These are phyloP conservation scores for Drosophila sp. DNA, from an alignment of 1,140 invertebrate genomes.

Conservation along the genomic window DNA sequence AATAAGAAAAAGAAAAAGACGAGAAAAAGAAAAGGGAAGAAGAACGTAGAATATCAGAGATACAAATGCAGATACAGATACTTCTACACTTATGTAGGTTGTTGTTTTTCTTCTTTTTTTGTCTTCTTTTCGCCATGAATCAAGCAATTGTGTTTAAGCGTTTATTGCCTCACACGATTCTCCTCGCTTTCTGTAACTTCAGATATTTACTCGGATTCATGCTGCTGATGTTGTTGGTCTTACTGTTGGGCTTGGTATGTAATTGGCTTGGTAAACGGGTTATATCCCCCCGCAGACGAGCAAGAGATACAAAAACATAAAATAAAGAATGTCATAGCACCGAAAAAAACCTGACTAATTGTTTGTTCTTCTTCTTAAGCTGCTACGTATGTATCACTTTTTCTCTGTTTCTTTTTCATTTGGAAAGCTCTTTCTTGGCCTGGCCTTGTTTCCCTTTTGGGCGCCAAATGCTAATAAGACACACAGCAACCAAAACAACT, in stretches of 20 bases:
- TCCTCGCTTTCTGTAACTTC: constrained; percentile 39
- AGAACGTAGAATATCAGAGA: constrained; percentile 24
- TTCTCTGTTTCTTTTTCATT: constrained; percentile 42
- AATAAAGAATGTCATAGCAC: constrained; percentile 42
- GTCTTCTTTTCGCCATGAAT: constrained; percentile 45
- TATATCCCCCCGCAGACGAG: constrained; percentile 56
- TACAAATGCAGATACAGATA: constrained; percentile 32
- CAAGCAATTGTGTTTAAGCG: constrained; percentile 59
- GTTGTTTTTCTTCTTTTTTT: constrained; percentile 36
- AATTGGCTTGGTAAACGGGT: constrained; percentile 74
- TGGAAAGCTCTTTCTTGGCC: constrained; percentile 73
- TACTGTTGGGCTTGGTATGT: constrained; percentile 58
- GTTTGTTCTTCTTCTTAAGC: constrained; percentile 54
- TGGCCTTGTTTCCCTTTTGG: constrained; percentile 62
- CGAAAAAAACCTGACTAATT: constrained; percentile 67
- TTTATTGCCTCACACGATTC: constrained; percentile 42
- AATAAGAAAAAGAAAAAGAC: not conserved
- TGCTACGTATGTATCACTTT: constrained; percentile 32
- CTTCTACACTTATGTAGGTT: constrained; percentile 46
- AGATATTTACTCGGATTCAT: constrained; percentile 30
- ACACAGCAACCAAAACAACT: constrained; percentile 23
- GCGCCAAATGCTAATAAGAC: constrained; percentile 54
- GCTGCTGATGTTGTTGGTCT: constrained; percentile 38
- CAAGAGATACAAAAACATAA: constrained; percentile 46
- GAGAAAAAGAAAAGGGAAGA: constrained; percentile 43